Percentiles rank a stretch among this genome's conserved stretches.
Conservation (phyloP, 2,888 invertebrate genomes). For the Homarus gammarus region DNA sequence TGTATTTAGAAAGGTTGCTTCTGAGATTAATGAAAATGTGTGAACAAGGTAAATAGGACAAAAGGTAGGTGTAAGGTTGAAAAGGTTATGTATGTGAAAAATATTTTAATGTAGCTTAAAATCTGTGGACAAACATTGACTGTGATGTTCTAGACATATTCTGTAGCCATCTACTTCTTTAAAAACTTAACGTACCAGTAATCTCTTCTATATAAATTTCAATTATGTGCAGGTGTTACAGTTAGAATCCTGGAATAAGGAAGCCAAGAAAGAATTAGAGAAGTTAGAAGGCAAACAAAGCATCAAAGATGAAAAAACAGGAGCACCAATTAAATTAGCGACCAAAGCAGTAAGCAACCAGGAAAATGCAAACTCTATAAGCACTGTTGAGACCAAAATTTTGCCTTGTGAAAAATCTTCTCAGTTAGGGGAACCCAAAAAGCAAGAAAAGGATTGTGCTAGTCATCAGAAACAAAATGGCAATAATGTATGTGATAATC, state of each 20-base stretch:
- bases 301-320: not conserved
- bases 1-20: too few relatives aligned
- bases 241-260: slow-evolving; percentile 89
- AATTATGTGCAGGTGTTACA: slow-evolving; percentile 82
- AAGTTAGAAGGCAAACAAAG: slow-evolving; percentile 77
- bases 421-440: not conserved
- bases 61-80: too few relatives aligned
- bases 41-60: too few relatives aligned
- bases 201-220: too few relatives aligned
- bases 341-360: not conserved
- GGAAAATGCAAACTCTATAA: not conserved
- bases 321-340: not conserved
- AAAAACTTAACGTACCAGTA: too few relatives aligned
- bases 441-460: not conserved
- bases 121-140: too few relatives aligned
- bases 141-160: too few relatives aligned
- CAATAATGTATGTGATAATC: not conserved
- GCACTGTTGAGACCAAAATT: too few relatives aligned
- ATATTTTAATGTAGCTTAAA: too few relatives aligned
- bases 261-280: slow-evolving; percentile 84
- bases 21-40: too few relatives aligned
- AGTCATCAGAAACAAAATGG: not conserved
- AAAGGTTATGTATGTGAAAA: too few relatives aligned
- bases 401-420: not conserved
- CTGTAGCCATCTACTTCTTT: too few relatives aligned